phyloP scores from a whole-genome alignment of 2,113 vertebrate genomes.

The Hystrix brachyura region DNA sequence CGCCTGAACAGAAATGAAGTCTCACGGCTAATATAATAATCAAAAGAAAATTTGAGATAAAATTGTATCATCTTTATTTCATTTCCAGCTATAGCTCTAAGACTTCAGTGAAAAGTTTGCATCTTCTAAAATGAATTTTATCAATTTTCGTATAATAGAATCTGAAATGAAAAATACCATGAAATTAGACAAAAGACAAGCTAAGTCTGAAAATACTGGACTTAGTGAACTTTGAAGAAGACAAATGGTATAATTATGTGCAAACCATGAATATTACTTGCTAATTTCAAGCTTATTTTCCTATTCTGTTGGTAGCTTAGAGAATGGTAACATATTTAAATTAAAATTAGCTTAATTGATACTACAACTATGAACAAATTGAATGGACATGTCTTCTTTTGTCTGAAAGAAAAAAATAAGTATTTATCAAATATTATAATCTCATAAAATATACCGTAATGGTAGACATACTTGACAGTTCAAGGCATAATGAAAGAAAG shows the following conservation, averaged over 20 bases:
- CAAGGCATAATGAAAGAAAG: background rate
- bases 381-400: background rate
- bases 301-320: background rate
- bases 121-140: conserved; percentile 17
- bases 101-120: background rate
- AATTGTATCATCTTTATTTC: conserved; percentile 49
- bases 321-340: background rate
- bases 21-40: conserved; percentile 25
- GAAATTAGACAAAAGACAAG: background rate
- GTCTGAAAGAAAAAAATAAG: background rate
- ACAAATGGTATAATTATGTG: fast-evolving
- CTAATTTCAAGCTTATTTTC: background rate
- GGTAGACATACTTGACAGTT: background rate
- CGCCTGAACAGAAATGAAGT: conserved; percentile 50
- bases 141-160: conserved; percentile 40
- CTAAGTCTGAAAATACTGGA: background rate
- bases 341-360: background rate
- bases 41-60: conserved; percentile 39
- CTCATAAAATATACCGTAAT: background rate
- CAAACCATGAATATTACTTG: background rate
- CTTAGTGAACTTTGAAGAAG: background rate
- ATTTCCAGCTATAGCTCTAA: conserved; percentile 8
- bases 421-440: background rate
- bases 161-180: conserved; percentile 44
- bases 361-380: background rate